Conservation (phyloP, 2,113 vertebrate genomes). For the Cynocephalus volans region DNA sequence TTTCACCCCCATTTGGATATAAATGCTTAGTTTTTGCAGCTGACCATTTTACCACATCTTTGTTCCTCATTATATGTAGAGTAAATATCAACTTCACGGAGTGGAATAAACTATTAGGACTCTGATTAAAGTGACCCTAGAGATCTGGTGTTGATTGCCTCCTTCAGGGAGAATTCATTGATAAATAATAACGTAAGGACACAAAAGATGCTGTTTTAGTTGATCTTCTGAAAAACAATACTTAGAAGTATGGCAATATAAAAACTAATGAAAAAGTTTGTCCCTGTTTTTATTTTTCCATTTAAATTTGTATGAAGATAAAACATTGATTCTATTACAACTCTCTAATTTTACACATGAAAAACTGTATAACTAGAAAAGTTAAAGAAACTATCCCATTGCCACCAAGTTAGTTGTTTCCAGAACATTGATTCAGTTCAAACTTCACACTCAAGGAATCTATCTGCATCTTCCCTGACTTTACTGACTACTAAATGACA, state of each 20-base stretch:
- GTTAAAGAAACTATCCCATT: background rate
- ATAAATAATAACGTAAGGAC: slow-evolving; percentile 75
- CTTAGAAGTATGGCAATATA: slow-evolving; percentile 54
- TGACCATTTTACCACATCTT: slow-evolving; percentile 80
- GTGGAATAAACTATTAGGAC: slow-evolving; percentile 69
- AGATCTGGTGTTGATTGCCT: slow-evolving; percentile 76
- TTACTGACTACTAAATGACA: background rate
- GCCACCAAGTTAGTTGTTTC: background rate
- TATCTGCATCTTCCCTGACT: background rate
- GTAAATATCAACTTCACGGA: slow-evolving; percentile 76
- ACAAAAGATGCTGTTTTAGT: slow-evolving; percentile 74
- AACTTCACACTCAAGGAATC: background rate
- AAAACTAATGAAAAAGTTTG: slow-evolving; percentile 67
- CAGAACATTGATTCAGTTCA: background rate
- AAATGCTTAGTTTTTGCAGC: slow-evolving; percentile 77
- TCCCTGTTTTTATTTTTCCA: slow-evolving; percentile 35
- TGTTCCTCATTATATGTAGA: slow-evolving; percentile 67
- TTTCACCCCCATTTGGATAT: slow-evolving; percentile 41
- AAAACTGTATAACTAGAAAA: background rate
- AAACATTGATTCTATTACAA: background rate
- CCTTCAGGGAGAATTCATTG: slow-evolving; percentile 82
- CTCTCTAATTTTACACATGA: slow-evolving; percentile 14
- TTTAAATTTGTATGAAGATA: slow-evolving; percentile 24
- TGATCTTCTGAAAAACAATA: slow-evolving; percentile 55
- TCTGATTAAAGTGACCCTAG: slow-evolving; percentile 85